A percentile compares a stretch with the other conserved stretches of the same genome.
Conservation (phyloP, 2,113 vertebrate species). For the Cyrtonyx montezumae region DNA sequence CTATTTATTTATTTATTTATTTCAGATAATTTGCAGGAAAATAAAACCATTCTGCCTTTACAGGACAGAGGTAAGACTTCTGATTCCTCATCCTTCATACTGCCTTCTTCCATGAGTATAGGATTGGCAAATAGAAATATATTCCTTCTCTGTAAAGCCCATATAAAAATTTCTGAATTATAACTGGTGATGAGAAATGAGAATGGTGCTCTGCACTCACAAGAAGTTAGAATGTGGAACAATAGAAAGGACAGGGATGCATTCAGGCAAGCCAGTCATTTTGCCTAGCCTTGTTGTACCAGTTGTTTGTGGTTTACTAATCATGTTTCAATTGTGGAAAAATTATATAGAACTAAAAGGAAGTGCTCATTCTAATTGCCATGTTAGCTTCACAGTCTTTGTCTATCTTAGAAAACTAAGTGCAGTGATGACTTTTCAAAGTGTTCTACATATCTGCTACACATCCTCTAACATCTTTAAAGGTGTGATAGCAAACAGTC, state of each 20-base stretch:
- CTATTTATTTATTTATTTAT: not conserved
- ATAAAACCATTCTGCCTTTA: not conserved
- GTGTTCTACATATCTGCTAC: constrained; percentile 29
- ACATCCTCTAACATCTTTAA: not conserved
- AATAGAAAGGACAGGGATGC: not conserved
- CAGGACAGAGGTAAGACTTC: not conserved
- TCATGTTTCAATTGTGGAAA: constrained; percentile 49
- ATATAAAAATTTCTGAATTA: not conserved
- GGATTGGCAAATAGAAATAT: not conserved
- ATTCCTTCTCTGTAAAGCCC: not conserved
- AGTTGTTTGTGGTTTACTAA: constrained; percentile 50
- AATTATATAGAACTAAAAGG: constrained; percentile 50
- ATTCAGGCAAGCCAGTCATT: not conserved
- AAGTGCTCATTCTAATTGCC: constrained; percentile 12
- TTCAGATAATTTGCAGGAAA: not conserved
- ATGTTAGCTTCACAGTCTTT: constrained; percentile 19
- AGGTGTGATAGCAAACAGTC: constrained; percentile 36
- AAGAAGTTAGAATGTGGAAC: not conserved
- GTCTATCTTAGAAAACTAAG: constrained; percentile 43
- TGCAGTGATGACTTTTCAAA: constrained; percentile 10
- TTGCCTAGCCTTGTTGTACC: not conserved
- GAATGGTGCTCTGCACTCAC: not conserved
- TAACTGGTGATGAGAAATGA: not conserved
- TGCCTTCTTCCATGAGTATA: not conserved
- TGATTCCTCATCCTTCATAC: not conserved